These are phyloP conservation scores for Helicoverpa assulta DNA, from an alignment of 2,888 invertebrate genomes.

Conservation along the genomic window DNA sequence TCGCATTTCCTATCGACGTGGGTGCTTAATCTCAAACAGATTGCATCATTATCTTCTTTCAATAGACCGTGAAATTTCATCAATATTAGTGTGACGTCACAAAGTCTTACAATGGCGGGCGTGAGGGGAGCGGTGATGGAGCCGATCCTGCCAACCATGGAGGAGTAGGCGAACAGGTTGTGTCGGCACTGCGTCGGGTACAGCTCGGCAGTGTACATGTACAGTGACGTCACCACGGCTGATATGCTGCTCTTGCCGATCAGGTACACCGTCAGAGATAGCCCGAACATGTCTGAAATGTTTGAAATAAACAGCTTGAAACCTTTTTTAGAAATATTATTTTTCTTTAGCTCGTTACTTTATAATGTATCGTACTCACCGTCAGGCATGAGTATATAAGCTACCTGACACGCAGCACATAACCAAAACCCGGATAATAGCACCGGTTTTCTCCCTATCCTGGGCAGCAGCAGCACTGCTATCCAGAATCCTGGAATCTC, in stretches of 20 bases:
- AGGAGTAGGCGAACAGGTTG: conserved; percentile 91
- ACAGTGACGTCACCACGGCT: conserved; percentile 90
- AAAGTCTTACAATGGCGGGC: conserved; percentile 88
- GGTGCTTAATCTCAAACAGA: not conserved
- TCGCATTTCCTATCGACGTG: not conserved
- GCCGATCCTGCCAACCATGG: conserved; percentile 92
- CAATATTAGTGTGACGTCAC: not conserved
- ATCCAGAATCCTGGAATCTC: conserved; percentile 93
- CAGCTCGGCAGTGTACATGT: conserved; percentile 92
- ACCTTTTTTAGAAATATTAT: no score
- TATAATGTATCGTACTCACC: conserved; percentile 71
- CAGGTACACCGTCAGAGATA: conserved; percentile 87
- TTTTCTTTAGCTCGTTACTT: not conserved
- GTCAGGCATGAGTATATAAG: conserved; percentile 88
- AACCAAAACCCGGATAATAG: conserved; percentile 89
- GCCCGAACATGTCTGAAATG: conserved; percentile 59
- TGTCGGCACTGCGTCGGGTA: conserved; percentile 92
- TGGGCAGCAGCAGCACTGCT: conserved; percentile 90
- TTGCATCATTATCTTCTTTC: no score
- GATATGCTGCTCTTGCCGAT: conserved; percentile 91
- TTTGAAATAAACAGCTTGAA: not conserved
- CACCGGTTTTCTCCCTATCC: conserved; percentile 90
- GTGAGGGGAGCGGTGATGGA: conserved; percentile 92
- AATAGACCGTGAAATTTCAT: not conserved
- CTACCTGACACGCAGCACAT: conserved; percentile 90